Base-by-base conservation (phyloP, 64 coral and sea anemone species). In the Montipora foliosa region DNA sequence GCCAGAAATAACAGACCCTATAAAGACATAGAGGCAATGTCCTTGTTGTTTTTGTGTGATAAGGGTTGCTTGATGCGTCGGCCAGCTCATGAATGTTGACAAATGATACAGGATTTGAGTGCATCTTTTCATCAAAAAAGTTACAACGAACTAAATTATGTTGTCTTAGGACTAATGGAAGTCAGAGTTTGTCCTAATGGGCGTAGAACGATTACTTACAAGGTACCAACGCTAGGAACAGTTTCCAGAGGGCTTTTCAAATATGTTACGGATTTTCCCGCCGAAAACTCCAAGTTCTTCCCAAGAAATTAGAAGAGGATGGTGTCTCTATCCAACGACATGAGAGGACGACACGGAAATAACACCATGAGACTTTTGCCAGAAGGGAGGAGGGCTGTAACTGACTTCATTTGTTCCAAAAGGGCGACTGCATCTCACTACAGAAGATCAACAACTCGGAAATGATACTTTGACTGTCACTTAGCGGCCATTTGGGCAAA, bases 101-200 rank as follows among this genome's bases (percentile, higher is more conserved):
- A 4, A 49, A 10, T 77, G 10, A 77, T 77, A 77, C 44, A 47
- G 1, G 3, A 46, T 29, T 12, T 77, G 44, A 77, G 45, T 15
- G 10, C 45, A 47, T 17, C 37, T 3, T 77, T 77, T 4, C 47
- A 11, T 11, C 75, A 4, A 16, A 77, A 47, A 77, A 14, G 16
- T 11, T 77, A 77, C 75, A 77, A 77, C 75, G 2, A 77, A 11
- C 75, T 48, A 77, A 77, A 77, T 15, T 77, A 77, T 12, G 47
- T 47, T 0, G 37, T 48, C 2, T 8, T 15, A 77, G 47, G 75
- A 3, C 75, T 11, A 77, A 77, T 77, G 44, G 75, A 77, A 11
- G 44, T 77, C 10, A 77, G 15, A 77, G 75, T 77, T 77, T 77
- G 75, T 14, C 75, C 75, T 3, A 77, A 13, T 77, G 75, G 75